phyloP scores from a whole-genome alignment of 1,140 invertebrate species.

The Cherax destructor region DNA sequence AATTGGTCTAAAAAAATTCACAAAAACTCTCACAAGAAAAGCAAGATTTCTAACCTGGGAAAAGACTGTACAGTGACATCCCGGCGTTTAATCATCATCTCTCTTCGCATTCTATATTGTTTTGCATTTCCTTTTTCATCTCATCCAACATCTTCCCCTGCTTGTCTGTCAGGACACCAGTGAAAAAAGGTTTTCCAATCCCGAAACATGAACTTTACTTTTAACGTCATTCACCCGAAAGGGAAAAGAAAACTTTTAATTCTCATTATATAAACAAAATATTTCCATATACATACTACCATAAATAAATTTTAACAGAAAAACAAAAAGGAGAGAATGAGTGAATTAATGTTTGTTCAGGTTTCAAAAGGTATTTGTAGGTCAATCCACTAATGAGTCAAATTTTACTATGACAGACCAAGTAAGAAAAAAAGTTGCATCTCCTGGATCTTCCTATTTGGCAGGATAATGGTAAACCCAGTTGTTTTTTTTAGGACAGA shows the following conservation, averaged over 20 bases:
- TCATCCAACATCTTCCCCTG: conserved; percentile 87
- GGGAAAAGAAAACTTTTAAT: background rate
- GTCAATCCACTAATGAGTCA: too few relatives aligned
- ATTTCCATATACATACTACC: background rate
- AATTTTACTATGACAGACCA: too few relatives aligned
- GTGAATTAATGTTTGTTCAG: too few relatives aligned
- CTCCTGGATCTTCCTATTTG: too few relatives aligned
- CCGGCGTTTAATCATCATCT: conserved; percentile 91
- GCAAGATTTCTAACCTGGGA: conserved; percentile 74
- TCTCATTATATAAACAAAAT: background rate
- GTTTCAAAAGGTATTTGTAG: too few relatives aligned
- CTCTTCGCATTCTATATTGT: conserved; percentile 87
- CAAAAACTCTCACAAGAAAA: too few relatives aligned
- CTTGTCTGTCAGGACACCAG: conserved; percentile 83
- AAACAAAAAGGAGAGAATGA: background rate
- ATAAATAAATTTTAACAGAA: background rate
- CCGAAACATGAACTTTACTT: conserved; percentile 52
- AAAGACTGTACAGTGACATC: conserved; percentile 97
- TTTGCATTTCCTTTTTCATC: conserved; percentile 83
- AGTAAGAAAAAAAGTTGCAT: too few relatives aligned
- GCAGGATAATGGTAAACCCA: too few relatives aligned
- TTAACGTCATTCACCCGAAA: conserved; percentile 51
- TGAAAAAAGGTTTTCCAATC: conserved; percentile 87
- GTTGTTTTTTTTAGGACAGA: too few relatives aligned
- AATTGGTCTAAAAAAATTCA: too few relatives aligned